Percentiles rank a stretch among this genome's conserved stretches.
phyloP scores from a whole-genome alignment of 2,113 vertebrate species.

The Thymallus thymallus region DNA sequence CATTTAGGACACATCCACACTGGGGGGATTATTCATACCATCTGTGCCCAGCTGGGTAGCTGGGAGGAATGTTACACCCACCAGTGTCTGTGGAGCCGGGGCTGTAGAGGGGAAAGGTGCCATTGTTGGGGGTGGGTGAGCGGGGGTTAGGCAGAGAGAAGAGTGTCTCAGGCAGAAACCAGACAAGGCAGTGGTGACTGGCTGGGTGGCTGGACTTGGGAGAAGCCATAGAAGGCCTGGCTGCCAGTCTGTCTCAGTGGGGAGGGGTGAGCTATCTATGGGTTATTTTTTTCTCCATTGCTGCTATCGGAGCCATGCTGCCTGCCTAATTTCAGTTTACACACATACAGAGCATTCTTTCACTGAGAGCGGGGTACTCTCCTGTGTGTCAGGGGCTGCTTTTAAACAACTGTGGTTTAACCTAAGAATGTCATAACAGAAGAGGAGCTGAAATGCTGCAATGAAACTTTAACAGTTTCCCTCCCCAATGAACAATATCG shows the following conservation, averaged over 20 bases:
- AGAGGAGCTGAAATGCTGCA: conserved; percentile 16
- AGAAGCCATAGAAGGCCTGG: conserved; percentile 41
- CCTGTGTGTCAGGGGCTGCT: conserved; percentile 12
- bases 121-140: too few relatives aligned
- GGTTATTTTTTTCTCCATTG: conserved; percentile 51
- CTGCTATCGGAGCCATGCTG: conserved; percentile 17
- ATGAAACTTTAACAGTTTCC: conserved; percentile 13
- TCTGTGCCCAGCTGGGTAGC: conserved; percentile 20
- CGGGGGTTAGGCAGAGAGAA: background rate
- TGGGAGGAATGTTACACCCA: conserved; percentile 24
- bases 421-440: background rate
- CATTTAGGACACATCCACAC: background rate
- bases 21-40: conserved; percentile 4
- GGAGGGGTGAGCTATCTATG: conserved; percentile 28
- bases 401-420: conserved; percentile 22
- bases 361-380: background rate
- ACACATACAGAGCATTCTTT: conserved; percentile 35
- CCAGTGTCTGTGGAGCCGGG: background rate
- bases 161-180: background rate
- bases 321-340: conserved; percentile 41
- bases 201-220: conserved; percentile 6
- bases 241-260: conserved; percentile 25
- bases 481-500: background rate
- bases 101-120: background rate
- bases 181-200: background rate